These are phyloP conservation scores for Drosophila robusta DNA, from an alignment of 2,888 invertebrate genomes.

Conservation along the genomic window DNA sequence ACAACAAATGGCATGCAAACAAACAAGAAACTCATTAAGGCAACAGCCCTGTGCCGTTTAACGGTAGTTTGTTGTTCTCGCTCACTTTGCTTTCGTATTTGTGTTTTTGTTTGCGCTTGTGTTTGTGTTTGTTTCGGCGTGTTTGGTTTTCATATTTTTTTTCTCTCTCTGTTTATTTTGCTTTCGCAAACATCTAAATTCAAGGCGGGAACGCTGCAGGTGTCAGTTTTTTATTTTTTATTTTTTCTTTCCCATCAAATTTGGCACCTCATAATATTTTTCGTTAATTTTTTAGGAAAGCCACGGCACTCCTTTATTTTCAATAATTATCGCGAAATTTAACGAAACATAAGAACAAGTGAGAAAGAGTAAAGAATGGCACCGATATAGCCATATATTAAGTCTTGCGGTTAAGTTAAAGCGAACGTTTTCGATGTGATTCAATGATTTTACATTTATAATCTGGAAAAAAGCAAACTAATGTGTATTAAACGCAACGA, in stretches of 20 bases:
- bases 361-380: slow-evolving; percentile 42
- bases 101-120: slow-evolving; percentile 37
- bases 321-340: slow-evolving; percentile 53
- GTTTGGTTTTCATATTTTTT: slow-evolving; percentile 35
- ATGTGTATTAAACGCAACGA: slow-evolving; percentile 43
- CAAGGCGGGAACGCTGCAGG: slow-evolving; percentile 51
- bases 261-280: slow-evolving; percentile 28
- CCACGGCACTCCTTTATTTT: slow-evolving; percentile 53
- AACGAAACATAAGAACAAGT: slow-evolving; percentile 38
- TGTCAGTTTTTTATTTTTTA: slow-evolving; percentile 54
- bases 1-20: slow-evolving; percentile 58
- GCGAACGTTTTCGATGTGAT: slow-evolving; percentile 53
- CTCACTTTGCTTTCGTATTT: slow-evolving; percentile 17
- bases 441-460: slow-evolving; percentile 43
- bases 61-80: slow-evolving; percentile 61
- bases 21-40: slow-evolving; percentile 70
- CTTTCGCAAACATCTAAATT: slow-evolving; percentile 32
- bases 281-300: slow-evolving; percentile 14
- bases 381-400: slow-evolving; percentile 28
- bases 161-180: slow-evolving; percentile 41
- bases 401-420: slow-evolving; percentile 15
- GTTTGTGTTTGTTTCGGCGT: slow-evolving; percentile 44
- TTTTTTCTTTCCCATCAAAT: slow-evolving; percentile 32
- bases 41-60: slow-evolving; percentile 50
- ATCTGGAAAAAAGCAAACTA: slow-evolving; percentile 10